Evolutionary conservation across 1,140 invertebrate species (phyloP).

Genomic region (Neodiprion lecontei): DNA sequence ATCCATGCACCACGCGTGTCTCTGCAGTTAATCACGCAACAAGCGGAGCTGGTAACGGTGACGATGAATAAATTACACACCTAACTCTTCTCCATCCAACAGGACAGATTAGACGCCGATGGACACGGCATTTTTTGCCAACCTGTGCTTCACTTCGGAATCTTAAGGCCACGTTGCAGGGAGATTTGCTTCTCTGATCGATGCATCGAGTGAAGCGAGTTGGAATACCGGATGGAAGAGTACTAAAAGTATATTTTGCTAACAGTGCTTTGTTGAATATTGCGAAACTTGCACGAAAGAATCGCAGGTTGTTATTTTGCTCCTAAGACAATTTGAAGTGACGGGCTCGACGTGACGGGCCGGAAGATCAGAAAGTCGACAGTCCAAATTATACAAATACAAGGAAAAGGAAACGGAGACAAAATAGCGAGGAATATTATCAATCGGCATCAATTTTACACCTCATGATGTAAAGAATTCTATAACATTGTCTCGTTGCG

Average conservation of each 20-base stretch:
- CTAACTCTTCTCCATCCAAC: too few relatives aligned
- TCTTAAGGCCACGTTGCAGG: not conserved
- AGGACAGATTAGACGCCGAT: too few relatives aligned
- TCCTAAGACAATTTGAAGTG: not conserved
- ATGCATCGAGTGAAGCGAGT: too few relatives aligned
- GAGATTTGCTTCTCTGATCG: too few relatives aligned
- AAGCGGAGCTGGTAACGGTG: not conserved
- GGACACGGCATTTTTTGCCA: too few relatives aligned
- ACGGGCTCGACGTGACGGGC: not conserved
- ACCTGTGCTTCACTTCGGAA: not conserved
- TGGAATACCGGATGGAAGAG: not conserved
- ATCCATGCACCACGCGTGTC: not conserved
- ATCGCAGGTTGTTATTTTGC: not conserved
- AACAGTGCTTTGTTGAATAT: not conserved
- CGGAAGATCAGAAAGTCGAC: not conserved
- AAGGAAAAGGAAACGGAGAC: too few relatives aligned
- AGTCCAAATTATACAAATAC: too few relatives aligned
- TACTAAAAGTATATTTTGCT: not conserved
- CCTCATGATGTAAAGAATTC: too few relatives aligned
- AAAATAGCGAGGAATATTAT: too few relatives aligned
- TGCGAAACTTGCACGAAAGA: not conserved
- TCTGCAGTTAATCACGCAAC: conserved; percentile 2
- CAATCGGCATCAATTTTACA: too few relatives aligned
- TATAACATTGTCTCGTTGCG: too few relatives aligned
- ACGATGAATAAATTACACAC: not conserved